A percentile compares a stretch with the other conserved stretches of the same genome.
phyloP scores from a whole-genome alignment of 2,113 vertebrate species.

The Sinocyclocheilus grahami region DNA sequence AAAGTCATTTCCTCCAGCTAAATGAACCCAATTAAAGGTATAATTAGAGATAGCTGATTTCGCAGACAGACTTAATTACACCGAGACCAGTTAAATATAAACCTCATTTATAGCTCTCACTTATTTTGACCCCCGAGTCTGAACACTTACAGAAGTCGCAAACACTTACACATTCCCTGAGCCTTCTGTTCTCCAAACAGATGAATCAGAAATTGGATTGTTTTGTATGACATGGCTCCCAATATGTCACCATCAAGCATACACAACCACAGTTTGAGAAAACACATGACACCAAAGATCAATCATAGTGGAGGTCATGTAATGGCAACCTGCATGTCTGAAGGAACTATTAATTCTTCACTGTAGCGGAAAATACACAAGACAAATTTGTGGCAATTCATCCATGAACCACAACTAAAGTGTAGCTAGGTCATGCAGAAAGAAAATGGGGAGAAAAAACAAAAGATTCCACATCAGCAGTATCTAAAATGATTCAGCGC shows the following conservation, averaged over 20 bases:
- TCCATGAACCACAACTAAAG: neutral
- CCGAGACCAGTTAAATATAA: slow-evolving; percentile 9
- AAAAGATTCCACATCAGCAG: neutral
- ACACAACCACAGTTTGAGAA: neutral
- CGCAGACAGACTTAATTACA: slow-evolving; percentile 7
- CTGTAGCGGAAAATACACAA: neutral
- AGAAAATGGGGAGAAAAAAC: neutral
- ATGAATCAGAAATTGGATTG: neutral
- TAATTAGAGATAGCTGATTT: slow-evolving; percentile 13
- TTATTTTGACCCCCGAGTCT: neutral
- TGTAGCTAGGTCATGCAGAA: neutral
- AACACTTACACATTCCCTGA: neutral
- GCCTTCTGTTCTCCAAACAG: neutral
- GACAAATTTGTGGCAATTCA: neutral
- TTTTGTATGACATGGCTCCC: neutral
- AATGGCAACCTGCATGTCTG: neutral
- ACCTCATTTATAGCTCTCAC: slow-evolving; percentile 1
- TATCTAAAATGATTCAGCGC: neutral
- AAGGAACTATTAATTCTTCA: neutral
- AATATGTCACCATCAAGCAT: slow-evolving; percentile 6
- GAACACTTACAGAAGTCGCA: neutral
- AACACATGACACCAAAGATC: neutral
- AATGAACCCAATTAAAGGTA: slow-evolving; percentile 6
- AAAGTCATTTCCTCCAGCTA: slow-evolving; percentile 5
- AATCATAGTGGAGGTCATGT: neutral